Evolutionary conservation across 2,888 invertebrate species (phyloP), one percentile per base, ranked within the genome.

Genomic region (Mythimna albipuncta): DNA sequence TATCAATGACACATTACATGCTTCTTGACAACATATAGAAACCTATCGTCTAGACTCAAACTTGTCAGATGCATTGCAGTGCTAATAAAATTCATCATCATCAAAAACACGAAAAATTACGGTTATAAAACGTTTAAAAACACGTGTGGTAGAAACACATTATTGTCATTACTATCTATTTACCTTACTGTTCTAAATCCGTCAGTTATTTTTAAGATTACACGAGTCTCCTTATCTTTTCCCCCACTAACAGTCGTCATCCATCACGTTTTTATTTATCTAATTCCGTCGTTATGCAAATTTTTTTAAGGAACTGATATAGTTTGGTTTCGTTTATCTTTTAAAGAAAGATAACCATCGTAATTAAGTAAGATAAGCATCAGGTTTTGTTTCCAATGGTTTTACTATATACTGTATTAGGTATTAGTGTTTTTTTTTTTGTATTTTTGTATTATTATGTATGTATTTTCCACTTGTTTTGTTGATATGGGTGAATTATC

Each of bases 141-240:
- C 19, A 54, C 52, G 26, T 64, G 73, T 59, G 2, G n/a, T 11
- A 7, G 32, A 2, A 16, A 52, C 38, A 32, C 41, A 52, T 38
- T 61, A 52, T 66, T 66, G 61, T 41, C 50, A 32, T 6, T 75
- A 32, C 19, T 65, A 32, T 59, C 21, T 47, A 21, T 54, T 47
- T 38, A 55, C 41, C 2, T 58, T 11, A 21, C 3, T 16, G 2
- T 74, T 55, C 11, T 13, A 32, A 54, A 74, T 38, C 0, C 3
- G 26, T 5, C 35, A 50, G 41, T 54, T 73, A 78, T 78, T 68
- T 66, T 78, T 65, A 68, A 62, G 57, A 65, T 54, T 3, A 50
- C 61, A 65, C 54, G 38, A 54, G 67, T 41, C 7, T 7, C 4
- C 21, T 57, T 72, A 68, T 73, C 67, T 54, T 16, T 32, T 21